These are phyloP conservation scores for Cecropterus lyciades DNA, from an alignment of 1,140 invertebrate species.

Conservation along the genomic window DNA sequence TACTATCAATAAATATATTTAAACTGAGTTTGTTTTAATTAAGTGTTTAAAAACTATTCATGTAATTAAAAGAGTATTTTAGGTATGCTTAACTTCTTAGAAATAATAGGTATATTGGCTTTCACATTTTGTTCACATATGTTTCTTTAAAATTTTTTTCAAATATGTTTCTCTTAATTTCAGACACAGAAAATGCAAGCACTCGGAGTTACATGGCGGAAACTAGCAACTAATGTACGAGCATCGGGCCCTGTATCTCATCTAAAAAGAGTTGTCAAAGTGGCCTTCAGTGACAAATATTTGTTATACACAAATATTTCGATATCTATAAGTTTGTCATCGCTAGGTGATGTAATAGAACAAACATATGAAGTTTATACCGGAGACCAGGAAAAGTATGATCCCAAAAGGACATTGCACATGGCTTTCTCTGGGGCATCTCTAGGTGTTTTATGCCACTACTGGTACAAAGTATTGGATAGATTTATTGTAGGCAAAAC, in stretches of 20 bases:
- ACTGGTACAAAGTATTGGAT: constrained; percentile 90
- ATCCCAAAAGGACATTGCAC: constrained; percentile 88
- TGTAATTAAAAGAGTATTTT: no score
- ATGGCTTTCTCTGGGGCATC: constrained; percentile 92
- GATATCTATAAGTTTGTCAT: constrained; percentile 91
- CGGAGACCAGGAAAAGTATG: constrained; percentile 86
- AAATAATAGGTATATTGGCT: no score
- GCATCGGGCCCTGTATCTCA: constrained; percentile 43
- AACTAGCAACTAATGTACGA: constrained; percentile 55
- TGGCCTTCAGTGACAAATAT: constrained; percentile 89
- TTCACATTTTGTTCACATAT: no score
- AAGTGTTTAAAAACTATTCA: no score
- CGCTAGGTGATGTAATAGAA: constrained; percentile 92
- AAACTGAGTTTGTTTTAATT: no score
- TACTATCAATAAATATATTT: no score
- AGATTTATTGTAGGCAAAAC: constrained; percentile 88
- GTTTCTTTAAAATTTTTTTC: no score
- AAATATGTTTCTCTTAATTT: constrained; percentile 32
- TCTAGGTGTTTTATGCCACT: constrained; percentile 93
- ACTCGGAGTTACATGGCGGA: constrained; percentile 60
- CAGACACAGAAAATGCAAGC: constrained; percentile 70
- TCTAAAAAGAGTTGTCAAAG: constrained; percentile 55
- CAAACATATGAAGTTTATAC: constrained; percentile 93
- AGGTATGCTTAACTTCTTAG: no score
- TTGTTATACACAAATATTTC: constrained; percentile 94